phyloP scores from a whole-genome alignment of 2,888 invertebrate genomes.

The Zeuzera pyrina region DNA sequence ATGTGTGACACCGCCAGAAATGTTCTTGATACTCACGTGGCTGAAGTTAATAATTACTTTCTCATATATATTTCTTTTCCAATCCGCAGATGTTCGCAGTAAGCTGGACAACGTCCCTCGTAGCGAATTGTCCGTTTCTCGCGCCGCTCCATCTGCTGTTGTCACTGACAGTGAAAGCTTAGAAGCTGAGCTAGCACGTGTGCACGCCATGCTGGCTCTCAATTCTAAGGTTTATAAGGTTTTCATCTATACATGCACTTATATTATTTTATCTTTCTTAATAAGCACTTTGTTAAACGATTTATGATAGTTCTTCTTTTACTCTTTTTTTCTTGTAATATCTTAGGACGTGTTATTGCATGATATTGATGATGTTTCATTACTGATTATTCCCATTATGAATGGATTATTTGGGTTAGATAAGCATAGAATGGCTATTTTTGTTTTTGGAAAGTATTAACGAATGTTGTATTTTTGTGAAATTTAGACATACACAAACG shows the following conservation, averaged over 20 bases:
- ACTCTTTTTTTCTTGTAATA: constrained; percentile 1
- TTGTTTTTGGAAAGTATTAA: no score
- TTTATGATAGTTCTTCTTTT: constrained; percentile 6
- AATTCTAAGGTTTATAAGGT: constrained; percentile 90
- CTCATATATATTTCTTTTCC: not conserved
- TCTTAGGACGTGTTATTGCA: constrained; percentile 1
- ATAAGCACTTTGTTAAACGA: constrained; percentile 1
- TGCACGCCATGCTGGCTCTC: constrained; percentile 89
- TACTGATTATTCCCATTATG: not conserved
- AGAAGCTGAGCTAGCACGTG: constrained; percentile 86
- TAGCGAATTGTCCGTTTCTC: constrained; percentile 20
- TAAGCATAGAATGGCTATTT: no score
- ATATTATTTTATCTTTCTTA: constrained; percentile 33
- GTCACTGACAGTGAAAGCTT: constrained; percentile 47
- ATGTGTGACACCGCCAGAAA: no score
- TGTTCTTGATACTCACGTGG: no score
- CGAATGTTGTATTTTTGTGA: no score
- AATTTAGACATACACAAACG: no score
- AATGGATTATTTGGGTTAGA: no score
- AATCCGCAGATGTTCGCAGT: constrained; percentile 45
- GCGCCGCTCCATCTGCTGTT: constrained; percentile 3
- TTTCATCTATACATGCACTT: constrained; percentile 74
- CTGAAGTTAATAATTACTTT: not conserved
- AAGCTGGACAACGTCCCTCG: constrained; percentile 45
- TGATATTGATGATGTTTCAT: constrained; percentile 3